Evolutionary conservation across 2,888 invertebrate genomes (phyloP), one percentile per base, ranked within the genome.

Genomic region (Phragmatobia fuliginosa): DNA sequence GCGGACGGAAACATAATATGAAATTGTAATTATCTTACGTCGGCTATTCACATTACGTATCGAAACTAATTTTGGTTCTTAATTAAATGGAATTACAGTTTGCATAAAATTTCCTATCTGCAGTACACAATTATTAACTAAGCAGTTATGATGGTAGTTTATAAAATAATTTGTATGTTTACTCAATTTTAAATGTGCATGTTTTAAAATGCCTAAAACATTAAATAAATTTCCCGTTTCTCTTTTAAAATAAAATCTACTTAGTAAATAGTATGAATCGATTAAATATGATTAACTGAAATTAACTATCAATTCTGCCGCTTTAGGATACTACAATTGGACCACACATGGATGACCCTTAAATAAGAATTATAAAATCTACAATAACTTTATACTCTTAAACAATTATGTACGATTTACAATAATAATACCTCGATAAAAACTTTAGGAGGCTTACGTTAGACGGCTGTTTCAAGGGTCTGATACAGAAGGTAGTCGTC

Each of bases 1-100:
- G 72, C 76, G 72, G 71, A 76, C 89, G 90, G 90, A 88, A 88
- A 85, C 83, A 78, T 84, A n/a, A n/a, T n/a, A 83, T 84, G 82
- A 85, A 87, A 84, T 86, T 77, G 83, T 88, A 88, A 88, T 88
- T 88, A 84, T 82, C 68, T 75, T 71, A 73, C 70, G 68, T 70
- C 70, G 81, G 86, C 88, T 87, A 88, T 84, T 86, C 86, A 86
- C 80, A 74, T 80, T 77, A 79, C 76, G 78, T 85, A 85, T 84
- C 82, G 78, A 80, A 83, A 87, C 88, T 88, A 88, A 88, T 87
- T 89, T 86, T 79, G 83, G 70, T 78, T 79, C 81, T 73, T 79
- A 79, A 82, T 77, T 81, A 76, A 70, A 76, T 76, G 75, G 80
- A 81, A 82, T 76, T 75, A 5, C 73, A 76, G 78, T 81, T 82